Evolutionary conservation across 2,113 vertebrate species (phyloP).

Genomic region (Neofelis nebulosa): DNA sequence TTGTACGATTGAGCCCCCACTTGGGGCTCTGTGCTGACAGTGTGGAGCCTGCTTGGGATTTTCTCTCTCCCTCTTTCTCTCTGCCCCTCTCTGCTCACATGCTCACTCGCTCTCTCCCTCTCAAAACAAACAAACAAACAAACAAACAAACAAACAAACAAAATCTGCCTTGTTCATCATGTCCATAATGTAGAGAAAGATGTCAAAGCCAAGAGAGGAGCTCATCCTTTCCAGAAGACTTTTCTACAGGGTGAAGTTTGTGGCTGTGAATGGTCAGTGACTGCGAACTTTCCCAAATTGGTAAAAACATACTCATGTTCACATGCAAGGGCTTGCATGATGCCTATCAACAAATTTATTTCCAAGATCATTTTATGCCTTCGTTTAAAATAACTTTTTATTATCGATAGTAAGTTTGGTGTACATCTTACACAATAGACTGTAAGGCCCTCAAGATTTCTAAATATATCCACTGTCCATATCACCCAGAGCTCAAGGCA

Average conservation of each 20-base stretch:
- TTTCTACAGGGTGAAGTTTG: neutral
- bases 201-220: neutral
- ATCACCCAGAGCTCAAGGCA: neutral
- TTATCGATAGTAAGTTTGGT: neutral
- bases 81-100: too few species aligned
- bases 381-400: neutral
- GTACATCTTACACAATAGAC: neutral
- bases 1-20: too few species aligned
- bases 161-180: neutral
- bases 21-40: too few species aligned
- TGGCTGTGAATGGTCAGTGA: neutral
- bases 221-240: neutral
- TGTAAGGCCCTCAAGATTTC: neutral
- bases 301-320: neutral
- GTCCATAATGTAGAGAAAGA: neutral
- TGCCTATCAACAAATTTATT: slow-evolving; percentile 1
- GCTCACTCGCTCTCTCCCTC: too few species aligned
- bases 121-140: too few species aligned
- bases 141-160: too few species aligned
- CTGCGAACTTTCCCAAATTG: neutral
- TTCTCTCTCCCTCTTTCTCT: too few species aligned
- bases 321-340: neutral
- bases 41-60: too few species aligned
- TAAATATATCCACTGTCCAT: neutral
- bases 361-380: neutral